Base-by-base conservation (phyloP, 1,140 invertebrate genomes). In the Eciton burchellii region DNA sequence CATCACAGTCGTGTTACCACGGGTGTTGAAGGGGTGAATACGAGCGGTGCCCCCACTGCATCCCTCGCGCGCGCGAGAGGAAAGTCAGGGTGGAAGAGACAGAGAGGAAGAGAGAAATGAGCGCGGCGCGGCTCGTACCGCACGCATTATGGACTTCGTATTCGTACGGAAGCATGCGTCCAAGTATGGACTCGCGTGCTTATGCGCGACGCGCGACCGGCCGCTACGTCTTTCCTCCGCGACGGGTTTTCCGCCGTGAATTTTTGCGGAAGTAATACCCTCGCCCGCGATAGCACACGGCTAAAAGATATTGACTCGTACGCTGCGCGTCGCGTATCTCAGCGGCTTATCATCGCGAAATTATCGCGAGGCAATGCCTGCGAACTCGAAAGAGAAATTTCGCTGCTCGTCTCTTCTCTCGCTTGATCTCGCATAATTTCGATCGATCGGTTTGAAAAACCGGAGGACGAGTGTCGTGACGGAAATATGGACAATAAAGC, bases 21-120 rank as follows among this genome's bases (percentile, higher is more conserved):
- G 86, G 87, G 56, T 89, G 87, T 90, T 88, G 90, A 92, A 91
- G 91, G 90, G 90, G 90, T 92, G 90, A 91, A 92, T 91, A 86
- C 87, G 88, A 90, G 88, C 84, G n/a, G 86, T 83, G 89, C 88
- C 83, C 86, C 66, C 83, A 57, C 83, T 85, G 11, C 49, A 26
- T 16, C 14, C 16, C 54, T 76, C 45, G 84, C 82, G 45, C 59
- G 43, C 68, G 12, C 74, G 49, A 68, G 62, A 56, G 26, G 62
- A 56, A 45, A 52, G 19, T 0, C 21, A 60, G 43, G 19, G 49
- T 5, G 14, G 14, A 16, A 29, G 41, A 45, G 57, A 60, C 26
- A 8, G 14, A 60, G 59, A 60, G 26, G 29, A 29, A 19, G 29
- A 62, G 59, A 62, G 59, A 62, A 24, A 35, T 54, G 35, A 14